Base-by-base conservation (phyloP, 2,113 vertebrate species). In the Aphyosemion australe region DNA sequence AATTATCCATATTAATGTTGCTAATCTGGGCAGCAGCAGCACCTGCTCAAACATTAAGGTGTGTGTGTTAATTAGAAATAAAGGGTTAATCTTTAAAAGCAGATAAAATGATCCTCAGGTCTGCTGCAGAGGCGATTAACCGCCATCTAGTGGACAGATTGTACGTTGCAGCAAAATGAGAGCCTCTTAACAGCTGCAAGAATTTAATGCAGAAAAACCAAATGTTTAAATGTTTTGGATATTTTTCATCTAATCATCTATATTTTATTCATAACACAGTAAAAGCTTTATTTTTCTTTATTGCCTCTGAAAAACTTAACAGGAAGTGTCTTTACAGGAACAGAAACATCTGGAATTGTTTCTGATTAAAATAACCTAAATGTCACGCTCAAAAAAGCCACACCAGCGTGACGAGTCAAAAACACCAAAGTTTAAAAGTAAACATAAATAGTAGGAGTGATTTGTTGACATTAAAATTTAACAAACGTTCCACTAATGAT, bases 111-210 rank as follows among this genome's bases (percentile, higher is more conserved):
- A 12, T 5, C 20, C 19, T 47, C 16, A 19, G 50, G 46, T 65
- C 12, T 60, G 67, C 14, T 55, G 50, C 14, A 37, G 56, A 65
- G 57, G 72, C 19, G 56, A 67, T 64, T 74, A 50, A 78, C 63
- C 55, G 81, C 79, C 81, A 81, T 10, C 81, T 51, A 64, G 63
- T 84, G 84, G 86, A 68, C 46, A 49, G 20, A 14, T 12, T 9
- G 1, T 13, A 46, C 7, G 63, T 1, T 61, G 72, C 67, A 49
- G 55, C 37, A 45, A 45, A n/a, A 14, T 1, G 1, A 46, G 2
- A 46, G 15, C 2, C 15, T 16, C 0, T 11, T 11, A 26, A 26
- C 26, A 26, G 26, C 26, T 26, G 26, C 26, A 26, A 5, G 26
- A 26, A 26, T 1, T 26, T 26, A 26, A 26, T 26, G 26, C 26